Evolutionary conservation across 2,113 vertebrate species (phyloP).

Genomic region (Callorhinus ursinus): DNA sequence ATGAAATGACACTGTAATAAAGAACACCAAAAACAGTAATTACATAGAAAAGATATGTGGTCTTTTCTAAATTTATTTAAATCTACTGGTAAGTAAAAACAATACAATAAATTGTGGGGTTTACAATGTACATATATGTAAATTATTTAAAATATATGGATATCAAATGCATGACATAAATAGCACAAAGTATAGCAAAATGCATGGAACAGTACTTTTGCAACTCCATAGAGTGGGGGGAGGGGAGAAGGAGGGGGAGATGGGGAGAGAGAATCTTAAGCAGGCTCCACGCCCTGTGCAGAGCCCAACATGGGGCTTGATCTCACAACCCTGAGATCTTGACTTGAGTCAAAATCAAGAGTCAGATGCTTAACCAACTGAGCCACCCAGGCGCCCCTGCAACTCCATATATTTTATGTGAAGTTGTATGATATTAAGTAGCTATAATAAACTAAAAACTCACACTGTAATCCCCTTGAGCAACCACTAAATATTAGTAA

Average conservation of each 20-base stretch:
- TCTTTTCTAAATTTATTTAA: not conserved
- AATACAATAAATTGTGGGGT: not conserved
- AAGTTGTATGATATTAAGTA: not conserved
- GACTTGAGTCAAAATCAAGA: not conserved
- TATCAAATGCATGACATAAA: not conserved
- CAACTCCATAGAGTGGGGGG: not conserved
- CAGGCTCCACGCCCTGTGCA: not conserved
- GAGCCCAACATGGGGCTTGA: not conserved
- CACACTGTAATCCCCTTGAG: not conserved
- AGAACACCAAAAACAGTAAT: not conserved
- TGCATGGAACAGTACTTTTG: not conserved
- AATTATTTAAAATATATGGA: not conserved
- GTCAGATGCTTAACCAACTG: not conserved
- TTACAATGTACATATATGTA: not conserved
- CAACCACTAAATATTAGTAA: not conserved
- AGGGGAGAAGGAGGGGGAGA: not conserved
- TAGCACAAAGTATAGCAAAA: not conserved
- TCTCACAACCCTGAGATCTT: not conserved
- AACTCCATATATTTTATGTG: not conserved
- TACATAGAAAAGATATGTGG: not conserved
- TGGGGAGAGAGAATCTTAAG: not conserved
- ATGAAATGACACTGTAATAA: not conserved
- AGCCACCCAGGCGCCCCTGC: not conserved
- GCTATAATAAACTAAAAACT: not conserved
- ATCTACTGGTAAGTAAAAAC: conserved; percentile 6